Evolutionary conservation across 92 coral and sea anemone species (phyloP).

Genomic region (Epizoanthus illoricatus): DNA sequence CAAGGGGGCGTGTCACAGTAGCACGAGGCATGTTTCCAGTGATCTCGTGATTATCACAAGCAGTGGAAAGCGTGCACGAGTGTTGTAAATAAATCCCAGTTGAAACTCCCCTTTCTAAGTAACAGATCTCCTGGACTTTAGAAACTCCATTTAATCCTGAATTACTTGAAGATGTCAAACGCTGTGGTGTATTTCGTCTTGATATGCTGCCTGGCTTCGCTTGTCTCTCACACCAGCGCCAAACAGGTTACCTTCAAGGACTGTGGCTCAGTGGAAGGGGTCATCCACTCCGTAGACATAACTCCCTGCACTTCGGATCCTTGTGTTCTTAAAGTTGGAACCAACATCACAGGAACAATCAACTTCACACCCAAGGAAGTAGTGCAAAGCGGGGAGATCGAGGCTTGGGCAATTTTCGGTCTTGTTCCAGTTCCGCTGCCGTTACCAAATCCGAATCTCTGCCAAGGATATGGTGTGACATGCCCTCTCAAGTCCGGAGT

Average conservation of each 20-base stretch:
- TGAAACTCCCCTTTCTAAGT: too few relatives aligned
- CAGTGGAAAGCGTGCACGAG: too few relatives aligned
- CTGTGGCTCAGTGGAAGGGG: slow-evolving; percentile 22
- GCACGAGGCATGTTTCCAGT: too few relatives aligned
- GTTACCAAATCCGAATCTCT: slow-evolving; percentile 26
- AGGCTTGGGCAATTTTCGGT: slow-evolving; percentile 37
- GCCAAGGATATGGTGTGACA: slow-evolving; percentile 27
- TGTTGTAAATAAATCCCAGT: too few relatives aligned
- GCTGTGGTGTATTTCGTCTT: background rate
- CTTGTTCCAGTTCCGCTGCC: slow-evolving; percentile 3
- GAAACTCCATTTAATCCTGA: background rate
- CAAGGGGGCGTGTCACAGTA: too few relatives aligned
- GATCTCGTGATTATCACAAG: too few relatives aligned
- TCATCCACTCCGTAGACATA: background rate
- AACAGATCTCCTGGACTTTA: too few relatives aligned
- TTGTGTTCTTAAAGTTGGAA: slow-evolving; percentile 10
- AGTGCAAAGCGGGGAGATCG: slow-evolving; percentile 17
- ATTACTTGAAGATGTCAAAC: slow-evolving; percentile 3
- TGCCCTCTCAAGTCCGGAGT: slow-evolving; percentile 26
- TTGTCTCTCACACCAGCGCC: background rate
- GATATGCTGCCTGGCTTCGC: background rate
- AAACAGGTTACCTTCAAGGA: slow-evolving; percentile 13
- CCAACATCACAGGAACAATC: slow-evolving; percentile 25
- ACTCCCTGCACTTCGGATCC: slow-evolving; percentile 16
- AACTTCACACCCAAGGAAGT: slow-evolving; percentile 26